Evolutionary conservation across 2,113 vertebrate species (phyloP).

Genomic region (Anarrhichthys ocellatus): DNA sequence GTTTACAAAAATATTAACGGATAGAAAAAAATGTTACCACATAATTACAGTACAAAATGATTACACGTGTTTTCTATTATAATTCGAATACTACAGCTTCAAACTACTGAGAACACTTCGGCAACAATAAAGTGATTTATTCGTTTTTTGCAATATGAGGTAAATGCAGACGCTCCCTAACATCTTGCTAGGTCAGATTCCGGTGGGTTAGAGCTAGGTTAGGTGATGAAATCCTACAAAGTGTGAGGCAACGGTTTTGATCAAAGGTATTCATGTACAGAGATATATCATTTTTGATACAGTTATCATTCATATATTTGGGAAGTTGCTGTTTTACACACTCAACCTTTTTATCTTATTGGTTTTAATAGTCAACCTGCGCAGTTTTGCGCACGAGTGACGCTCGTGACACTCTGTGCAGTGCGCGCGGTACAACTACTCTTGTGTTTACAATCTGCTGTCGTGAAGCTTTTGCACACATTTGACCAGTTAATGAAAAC

Average conservation of each 20-base stretch:
- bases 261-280: neutral
- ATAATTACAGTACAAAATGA: neutral
- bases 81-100: rapidly evolving
- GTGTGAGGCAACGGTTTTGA: neutral
- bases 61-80: rapidly evolving
- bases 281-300: rapidly evolving
- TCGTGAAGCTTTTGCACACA: neutral
- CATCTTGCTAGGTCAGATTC: neutral
- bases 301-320: rapidly evolving
- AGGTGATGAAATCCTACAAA: conserved; percentile 52
- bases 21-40: rapidly evolving
- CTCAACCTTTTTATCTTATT: neutral
- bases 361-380: conserved; percentile 11
- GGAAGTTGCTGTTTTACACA: neutral
- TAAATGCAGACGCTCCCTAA: conserved; percentile 37
- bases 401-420: neutral
- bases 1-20: neutral
- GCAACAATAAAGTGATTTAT: neutral
- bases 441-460: conserved; percentile 37
- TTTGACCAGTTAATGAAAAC: neutral
- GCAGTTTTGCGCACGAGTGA: conserved; percentile 44
- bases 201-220: neutral
- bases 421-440: conserved; percentile 48
- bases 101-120: rapidly evolving
- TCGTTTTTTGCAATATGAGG: conserved; percentile 2